These are phyloP conservation scores for Peucedramus taeniatus DNA, from an alignment of 2,113 vertebrate genomes.

Conservation along the genomic window DNA sequence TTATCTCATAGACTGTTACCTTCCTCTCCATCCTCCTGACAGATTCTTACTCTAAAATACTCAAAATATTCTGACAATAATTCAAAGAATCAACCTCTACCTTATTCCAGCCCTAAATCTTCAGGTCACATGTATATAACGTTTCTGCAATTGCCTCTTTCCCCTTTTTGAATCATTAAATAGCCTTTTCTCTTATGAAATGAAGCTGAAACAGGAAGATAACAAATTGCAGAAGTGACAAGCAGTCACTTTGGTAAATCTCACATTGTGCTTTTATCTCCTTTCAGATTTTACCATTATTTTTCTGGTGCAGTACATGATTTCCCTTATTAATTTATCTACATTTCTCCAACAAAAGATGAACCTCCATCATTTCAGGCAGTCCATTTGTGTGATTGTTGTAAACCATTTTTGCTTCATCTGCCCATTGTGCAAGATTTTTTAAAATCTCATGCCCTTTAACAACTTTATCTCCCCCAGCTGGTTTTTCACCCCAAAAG, in stretches of 20 bases:
- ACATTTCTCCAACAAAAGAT: not conserved
- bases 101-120: not conserved
- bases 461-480: not conserved
- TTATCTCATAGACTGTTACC: not conserved
- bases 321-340: not conserved
- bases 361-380: not conserved
- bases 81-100: not conserved
- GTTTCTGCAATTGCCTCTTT: not conserved
- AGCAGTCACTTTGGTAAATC: not conserved
- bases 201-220: not conserved
- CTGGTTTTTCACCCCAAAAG: not conserved
- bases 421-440: not conserved
- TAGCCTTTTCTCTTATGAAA: not conserved
- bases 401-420: not conserved
- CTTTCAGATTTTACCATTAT: not conserved
- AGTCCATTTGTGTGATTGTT: not conserved
- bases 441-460: not conserved
- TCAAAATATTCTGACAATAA: not conserved
- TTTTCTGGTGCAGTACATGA: not conserved
- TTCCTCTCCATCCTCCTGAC: not conserved
- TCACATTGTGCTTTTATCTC: not conserved
- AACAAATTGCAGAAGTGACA: not conserved
- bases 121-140: not conserved
- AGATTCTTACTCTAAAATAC: not conserved
- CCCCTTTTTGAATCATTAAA: not conserved